Percentiles rank a stretch among this genome's conserved stretches.
Evolutionary conservation across 2,113 vertebrate genomes (phyloP).

Genomic region (Epinephelus cyanopodus): DNA sequence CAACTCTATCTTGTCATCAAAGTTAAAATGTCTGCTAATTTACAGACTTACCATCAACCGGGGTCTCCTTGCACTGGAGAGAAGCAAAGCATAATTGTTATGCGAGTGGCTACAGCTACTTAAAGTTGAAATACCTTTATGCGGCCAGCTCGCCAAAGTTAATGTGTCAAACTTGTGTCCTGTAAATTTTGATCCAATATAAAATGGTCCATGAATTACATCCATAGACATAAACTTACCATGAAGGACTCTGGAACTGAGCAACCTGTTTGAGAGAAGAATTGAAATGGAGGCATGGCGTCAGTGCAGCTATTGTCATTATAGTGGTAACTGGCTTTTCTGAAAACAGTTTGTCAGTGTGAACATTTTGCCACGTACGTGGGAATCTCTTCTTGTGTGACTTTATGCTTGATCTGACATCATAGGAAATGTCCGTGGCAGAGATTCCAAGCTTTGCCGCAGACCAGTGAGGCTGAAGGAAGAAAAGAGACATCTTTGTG

Average conservation of each 20-base stretch:
- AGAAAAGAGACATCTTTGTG: conserved; percentile 2
- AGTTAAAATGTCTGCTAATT: neutral
- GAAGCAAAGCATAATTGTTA: neutral
- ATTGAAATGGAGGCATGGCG: neutral
- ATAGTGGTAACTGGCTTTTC: neutral
- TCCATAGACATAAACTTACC: conserved; percentile 8
- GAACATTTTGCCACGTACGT: conserved; percentile 18
- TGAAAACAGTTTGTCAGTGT: neutral
- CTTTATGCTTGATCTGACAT: conserved; percentile 10
- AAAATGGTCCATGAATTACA: neutral
- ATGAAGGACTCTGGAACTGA: conserved; percentile 9
- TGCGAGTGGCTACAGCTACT: neutral
- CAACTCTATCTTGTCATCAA: neutral
- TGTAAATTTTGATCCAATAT: neutral
- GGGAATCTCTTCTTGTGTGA: conserved; percentile 23
- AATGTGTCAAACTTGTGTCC: neutral
- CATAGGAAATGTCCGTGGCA: conserved; percentile 2
- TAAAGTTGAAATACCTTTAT: neutral
- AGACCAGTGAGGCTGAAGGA: conserved; percentile 34
- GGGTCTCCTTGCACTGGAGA: neutral
- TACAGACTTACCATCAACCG: neutral
- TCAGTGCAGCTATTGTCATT: neutral
- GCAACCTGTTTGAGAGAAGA: conserved; percentile 41
- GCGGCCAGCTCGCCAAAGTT: neutral
- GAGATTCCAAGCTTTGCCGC: conserved; percentile 9